These are phyloP conservation scores for Spodoptera frugiperda DNA, from an alignment of 1,140 invertebrate species.

Conservation along the genomic window DNA sequence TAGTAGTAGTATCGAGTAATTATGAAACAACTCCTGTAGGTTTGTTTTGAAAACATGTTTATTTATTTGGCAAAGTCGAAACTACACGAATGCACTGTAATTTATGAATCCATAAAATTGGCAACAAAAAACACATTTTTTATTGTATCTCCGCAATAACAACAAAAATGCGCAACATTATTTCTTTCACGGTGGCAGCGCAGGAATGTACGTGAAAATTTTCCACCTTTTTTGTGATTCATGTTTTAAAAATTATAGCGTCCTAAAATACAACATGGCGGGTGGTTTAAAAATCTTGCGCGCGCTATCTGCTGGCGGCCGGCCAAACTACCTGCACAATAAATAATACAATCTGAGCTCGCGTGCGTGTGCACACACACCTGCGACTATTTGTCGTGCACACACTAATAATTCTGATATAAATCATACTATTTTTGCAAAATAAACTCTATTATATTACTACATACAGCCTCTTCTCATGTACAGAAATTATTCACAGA, in stretches of 20 bases:
- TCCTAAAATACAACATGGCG: constrained; percentile 67
- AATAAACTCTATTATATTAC: too few species aligned
- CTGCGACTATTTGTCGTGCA: constrained; percentile 43
- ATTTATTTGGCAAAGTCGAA: background rate
- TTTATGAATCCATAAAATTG: constrained; percentile 32
- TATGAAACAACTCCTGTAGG: too few species aligned
- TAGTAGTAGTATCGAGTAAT: too few species aligned
- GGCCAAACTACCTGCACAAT: constrained; percentile 80
- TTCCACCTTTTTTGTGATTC: constrained; percentile 68
- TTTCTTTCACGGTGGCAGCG: constrained; percentile 41
- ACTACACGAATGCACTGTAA: constrained; percentile 11
- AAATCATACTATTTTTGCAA: too few species aligned
- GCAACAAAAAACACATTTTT: constrained; percentile 29
- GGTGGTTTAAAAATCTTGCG: constrained; percentile 74
- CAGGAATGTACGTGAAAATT: constrained; percentile 41
- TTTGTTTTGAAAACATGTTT: too few species aligned
- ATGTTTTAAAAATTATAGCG: constrained; percentile 77
- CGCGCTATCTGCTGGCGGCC: constrained; percentile 72
- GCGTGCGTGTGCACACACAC: constrained; percentile 39
- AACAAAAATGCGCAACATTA: constrained; percentile 34
- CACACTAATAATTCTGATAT: too few species aligned
- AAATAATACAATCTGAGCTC: constrained; percentile 75
- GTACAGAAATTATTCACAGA: too few species aligned
- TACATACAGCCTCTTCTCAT: too few species aligned
- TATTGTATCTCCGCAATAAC: constrained; percentile 17